phyloP scores from a whole-genome alignment of 2,113 vertebrate species.

The Sterrhoptilus dennistouni region DNA sequence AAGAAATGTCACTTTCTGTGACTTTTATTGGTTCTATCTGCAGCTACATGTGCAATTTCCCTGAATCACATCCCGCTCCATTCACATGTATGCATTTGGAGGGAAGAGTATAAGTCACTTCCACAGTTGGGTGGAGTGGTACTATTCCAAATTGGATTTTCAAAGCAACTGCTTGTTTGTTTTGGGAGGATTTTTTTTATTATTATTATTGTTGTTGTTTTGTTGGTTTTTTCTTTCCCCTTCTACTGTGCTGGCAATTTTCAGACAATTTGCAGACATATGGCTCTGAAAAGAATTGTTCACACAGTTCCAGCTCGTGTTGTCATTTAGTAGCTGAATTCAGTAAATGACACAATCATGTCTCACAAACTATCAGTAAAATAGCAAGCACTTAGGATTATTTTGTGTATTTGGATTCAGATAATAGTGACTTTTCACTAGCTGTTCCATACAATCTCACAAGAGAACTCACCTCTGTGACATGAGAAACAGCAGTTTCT shows the following conservation, averaged over 20 bases:
- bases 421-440: conserved; percentile 25
- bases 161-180: not conserved
- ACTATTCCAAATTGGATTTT: not conserved
- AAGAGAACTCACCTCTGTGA: conserved; percentile 29
- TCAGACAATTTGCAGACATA: not conserved
- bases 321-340: conserved; percentile 19
- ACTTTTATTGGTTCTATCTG: not conserved
- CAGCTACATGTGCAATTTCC: not conserved
- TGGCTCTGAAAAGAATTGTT: conserved; percentile 7
- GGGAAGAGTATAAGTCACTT: not conserved
- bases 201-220: not conserved
- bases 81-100: not conserved
- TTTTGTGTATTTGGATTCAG: conserved; percentile 49
- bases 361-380: not conserved
- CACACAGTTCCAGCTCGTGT: not conserved
- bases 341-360: conserved; percentile 32
- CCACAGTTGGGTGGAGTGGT: not conserved
- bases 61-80: not conserved
- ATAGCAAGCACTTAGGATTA: conserved; percentile 37
- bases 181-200: not conserved
- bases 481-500: not conserved
- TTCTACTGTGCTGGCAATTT: not conserved
- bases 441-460: not conserved
- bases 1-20: not conserved
- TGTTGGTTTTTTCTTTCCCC: fast-evolving